A percentile compares a stretch with the other conserved stretches of the same genome.
These are phyloP conservation scores for Dasypolia templi DNA, from an alignment of 2,888 invertebrate species.

Conservation along the genomic window DNA sequence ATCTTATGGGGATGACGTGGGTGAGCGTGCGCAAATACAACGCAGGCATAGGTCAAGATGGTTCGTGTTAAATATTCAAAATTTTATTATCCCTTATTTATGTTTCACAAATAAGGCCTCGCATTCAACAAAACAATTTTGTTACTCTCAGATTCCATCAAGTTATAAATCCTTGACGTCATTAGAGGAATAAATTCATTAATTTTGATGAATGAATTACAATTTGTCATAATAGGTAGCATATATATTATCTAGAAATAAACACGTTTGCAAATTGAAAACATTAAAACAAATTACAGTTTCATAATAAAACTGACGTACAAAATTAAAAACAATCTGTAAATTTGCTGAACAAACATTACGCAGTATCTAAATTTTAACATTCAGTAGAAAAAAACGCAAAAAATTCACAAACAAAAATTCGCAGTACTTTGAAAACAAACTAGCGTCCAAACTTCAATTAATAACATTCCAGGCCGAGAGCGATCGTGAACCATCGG, in stretches of 20 bases:
- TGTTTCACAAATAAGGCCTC: slow-evolving; percentile 28
- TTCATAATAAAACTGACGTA: slow-evolving; percentile 4
- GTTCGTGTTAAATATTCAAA: slow-evolving; percentile 25
- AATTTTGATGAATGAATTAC: slow-evolving; percentile 19
- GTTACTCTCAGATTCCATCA: slow-evolving; percentile 31
- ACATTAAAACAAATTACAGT: neutral
- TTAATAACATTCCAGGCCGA: slow-evolving; percentile 41
- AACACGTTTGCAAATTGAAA: neutral
- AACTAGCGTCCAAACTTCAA: slow-evolving; percentile 39
- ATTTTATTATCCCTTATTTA: slow-evolving; percentile 34
- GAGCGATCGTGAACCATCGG: slow-evolving; percentile 53
- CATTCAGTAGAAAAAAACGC: neutral
- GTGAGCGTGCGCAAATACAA: too few species aligned
- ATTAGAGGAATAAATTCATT: slow-evolving; percentile 33
- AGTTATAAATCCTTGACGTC: slow-evolving; percentile 46
- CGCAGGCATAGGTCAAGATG: too few species aligned
- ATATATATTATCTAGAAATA: slow-evolving; percentile 19
- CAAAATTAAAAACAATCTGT: neutral
- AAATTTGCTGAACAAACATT: slow-evolving; percentile 1
- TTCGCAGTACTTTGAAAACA: slow-evolving; percentile 31
- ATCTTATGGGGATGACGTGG: too few species aligned
- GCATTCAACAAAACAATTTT: slow-evolving; percentile 35
- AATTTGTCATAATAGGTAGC: slow-evolving; percentile 6
- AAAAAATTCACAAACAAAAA: slow-evolving; percentile 22
- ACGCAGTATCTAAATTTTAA: neutral